Evolutionary conservation across 2,113 vertebrate species (phyloP), one percentile per base, ranked within the genome.

Genomic region (Sinocyclocheilus rhinocerous): DNA sequence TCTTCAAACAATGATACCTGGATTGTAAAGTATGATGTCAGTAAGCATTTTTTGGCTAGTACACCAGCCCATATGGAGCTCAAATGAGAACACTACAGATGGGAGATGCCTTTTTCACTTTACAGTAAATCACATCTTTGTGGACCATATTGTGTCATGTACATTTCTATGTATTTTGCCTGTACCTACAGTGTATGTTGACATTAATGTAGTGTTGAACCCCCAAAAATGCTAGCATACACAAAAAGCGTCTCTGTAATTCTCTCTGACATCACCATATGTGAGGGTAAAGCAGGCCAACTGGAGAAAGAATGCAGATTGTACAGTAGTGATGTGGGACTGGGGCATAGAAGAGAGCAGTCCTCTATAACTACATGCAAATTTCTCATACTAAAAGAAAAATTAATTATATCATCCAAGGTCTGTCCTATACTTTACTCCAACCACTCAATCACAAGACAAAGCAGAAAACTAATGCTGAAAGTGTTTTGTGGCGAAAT

Each of bases 61-160:
- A 18, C 73, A 42, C n/a, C 42, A 8, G 55, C 55, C 86, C 86
- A 81, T 86, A 90, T 86, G 89, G 88, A 84, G 55, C 81, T 75
- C 86, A 10, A 76, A 86, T 75, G 55, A 69, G 33, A 63, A 52
- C 85, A 55, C 67, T 48, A 50, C 86, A 89, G 78, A 88, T 88
- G 88, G 84, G 69, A 82, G 63, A 86, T 83, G 84, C 73, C 61
- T 63, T 45, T 67, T 55, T 80, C 81, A 81, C 65, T 73, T 42
- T 22, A 42, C 20, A 42, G 18, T n/a, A 75, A 79, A 61, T 42
- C 79, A 73, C 63, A 75, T 48, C 15, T 61, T 81, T 61, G 33
- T 75, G 20, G 26, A 20, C n/a, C 4, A 69, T 69, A 65, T 81
- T 69, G 61, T n/a, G 36, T 26, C 36, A 10, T 6, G 9, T 20